These are phyloP conservation scores for Microctonus aethiopoides DNA, from an alignment of 2,888 invertebrate species.

Conservation along the genomic window DNA sequence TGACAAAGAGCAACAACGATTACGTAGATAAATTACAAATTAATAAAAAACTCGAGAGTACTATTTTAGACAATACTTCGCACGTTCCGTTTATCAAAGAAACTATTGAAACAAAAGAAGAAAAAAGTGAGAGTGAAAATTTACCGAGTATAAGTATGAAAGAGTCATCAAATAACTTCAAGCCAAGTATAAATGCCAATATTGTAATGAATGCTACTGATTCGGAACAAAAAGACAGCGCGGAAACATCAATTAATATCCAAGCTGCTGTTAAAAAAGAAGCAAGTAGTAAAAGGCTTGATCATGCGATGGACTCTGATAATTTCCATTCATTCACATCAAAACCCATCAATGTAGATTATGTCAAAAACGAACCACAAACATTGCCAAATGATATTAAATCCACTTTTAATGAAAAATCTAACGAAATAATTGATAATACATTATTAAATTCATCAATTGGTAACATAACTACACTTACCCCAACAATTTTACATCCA, in stretches of 20 bases:
- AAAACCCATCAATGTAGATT: slow-evolving; percentile 44
- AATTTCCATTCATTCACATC: slow-evolving; percentile 53
- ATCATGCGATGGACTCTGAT: slow-evolving; percentile 42
- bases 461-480: background rate
- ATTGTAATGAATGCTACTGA: background rate
- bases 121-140: background rate
- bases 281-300: slow-evolving; percentile 48
- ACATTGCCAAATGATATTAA: slow-evolving; percentile 30
- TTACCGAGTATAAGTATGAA: background rate
- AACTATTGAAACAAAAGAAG: background rate
- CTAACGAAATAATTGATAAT: slow-evolving; percentile 15
- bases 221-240: background rate
- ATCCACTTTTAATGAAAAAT: slow-evolving; percentile 5
- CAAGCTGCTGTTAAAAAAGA: slow-evolving; percentile 50
- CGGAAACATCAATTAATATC: background rate
- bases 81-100: background rate
- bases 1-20: background rate
- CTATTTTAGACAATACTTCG: background rate
- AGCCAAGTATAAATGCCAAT: background rate
- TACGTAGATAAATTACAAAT: background rate
- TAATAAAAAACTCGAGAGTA: background rate
- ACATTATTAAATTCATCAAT: slow-evolving; percentile 16
- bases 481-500: slow-evolving; percentile 6
- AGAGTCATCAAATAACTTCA: slow-evolving; percentile 19
- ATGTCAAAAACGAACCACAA: slow-evolving; percentile 18